These are phyloP conservation scores for Pleuronectes platessa DNA, from an alignment of 2,113 vertebrate species.

Conservation along the genomic window DNA sequence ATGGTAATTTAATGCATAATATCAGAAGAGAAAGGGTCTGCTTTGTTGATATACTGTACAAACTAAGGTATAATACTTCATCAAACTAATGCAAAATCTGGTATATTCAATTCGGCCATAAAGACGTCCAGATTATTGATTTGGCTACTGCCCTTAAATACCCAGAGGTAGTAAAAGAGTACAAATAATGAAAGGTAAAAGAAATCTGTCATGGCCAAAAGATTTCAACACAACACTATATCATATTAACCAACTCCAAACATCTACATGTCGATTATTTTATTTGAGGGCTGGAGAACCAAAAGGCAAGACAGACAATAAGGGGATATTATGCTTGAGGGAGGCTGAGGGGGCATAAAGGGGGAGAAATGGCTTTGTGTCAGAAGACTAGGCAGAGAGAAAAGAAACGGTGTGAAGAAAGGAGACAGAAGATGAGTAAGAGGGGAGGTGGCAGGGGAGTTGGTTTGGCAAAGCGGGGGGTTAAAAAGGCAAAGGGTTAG, in stretches of 20 bases:
- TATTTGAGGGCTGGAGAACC: slow-evolving; percentile 1
- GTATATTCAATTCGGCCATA: not conserved
- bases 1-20: not conserved
- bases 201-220: not conserved
- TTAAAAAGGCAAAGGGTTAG: slow-evolving; percentile 29
- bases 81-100: not conserved
- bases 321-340: not conserved
- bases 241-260: not conserved
- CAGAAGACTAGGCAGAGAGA: slow-evolving; percentile 12
- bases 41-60: not conserved
- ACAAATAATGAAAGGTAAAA: not conserved
- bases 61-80: not conserved
- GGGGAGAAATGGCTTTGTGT: not conserved
- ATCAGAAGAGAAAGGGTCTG: not conserved
- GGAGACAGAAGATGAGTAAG: slow-evolving; percentile 29
- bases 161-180: not conserved
- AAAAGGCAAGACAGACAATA: slow-evolving; percentile 13
- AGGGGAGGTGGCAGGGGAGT: slow-evolving; percentile 27
- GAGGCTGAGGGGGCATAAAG: slow-evolving; percentile 17
- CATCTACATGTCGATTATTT: not conserved
- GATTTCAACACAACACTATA: not conserved
- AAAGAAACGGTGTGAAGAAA: slow-evolving; percentile 6
- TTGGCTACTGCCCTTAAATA: not conserved
- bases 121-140: not conserved
- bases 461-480: slow-evolving; percentile 18